Base-by-base conservation (phyloP, 2,113 vertebrate genomes). In the Cyphomyrus discorhynchus region DNA sequence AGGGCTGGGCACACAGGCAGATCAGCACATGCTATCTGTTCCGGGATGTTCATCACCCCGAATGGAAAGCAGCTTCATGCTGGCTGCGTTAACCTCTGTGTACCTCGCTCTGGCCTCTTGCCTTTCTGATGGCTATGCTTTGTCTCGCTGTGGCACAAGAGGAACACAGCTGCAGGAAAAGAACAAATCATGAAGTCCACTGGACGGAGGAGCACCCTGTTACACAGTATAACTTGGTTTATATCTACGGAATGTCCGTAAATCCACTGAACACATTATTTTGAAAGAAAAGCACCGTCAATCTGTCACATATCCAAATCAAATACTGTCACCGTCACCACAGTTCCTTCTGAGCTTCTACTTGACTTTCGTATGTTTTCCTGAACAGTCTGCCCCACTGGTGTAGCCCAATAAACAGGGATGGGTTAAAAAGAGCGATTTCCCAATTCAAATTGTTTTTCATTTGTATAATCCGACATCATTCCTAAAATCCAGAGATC, bases 21-120 rank as follows among this genome's bases (percentile, higher is more conserved):
- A 77, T 15, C 27, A 35, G 74, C 74, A 80, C 74, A 42, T 15
- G 9, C 24, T 3, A 10, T 74, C 31, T 0, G 9, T 80, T 42
- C 35, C 4, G 13, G 35, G 39, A 35, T 31, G 70, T 27, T 77
- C 31, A 39, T 31, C 11, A 6, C 31, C 11, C 35, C 10, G 11
- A 77, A 77, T 15, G 70, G 10, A 24, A 74, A 74, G 66, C n/a
- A 11, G n/a, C 9, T 47, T 74, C 45, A 13, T 9, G 49, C 8
- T 47, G 47, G 8, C 35, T 93, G 58, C 2, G 1, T 35, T 42
- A 31, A 82, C 13, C 77, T 82, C 77, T 47, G 95, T 95, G 96
- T 97, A 99, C 98, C 95, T 94, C 97, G 94, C 91, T 98, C 98
- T 90, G 96, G 93, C 87, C 97, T 98, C 94, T 97, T 99, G 70